Base-by-base conservation (phyloP, 2,797 vertebrate genomes). In the Erethizon dorsatum region DNA sequence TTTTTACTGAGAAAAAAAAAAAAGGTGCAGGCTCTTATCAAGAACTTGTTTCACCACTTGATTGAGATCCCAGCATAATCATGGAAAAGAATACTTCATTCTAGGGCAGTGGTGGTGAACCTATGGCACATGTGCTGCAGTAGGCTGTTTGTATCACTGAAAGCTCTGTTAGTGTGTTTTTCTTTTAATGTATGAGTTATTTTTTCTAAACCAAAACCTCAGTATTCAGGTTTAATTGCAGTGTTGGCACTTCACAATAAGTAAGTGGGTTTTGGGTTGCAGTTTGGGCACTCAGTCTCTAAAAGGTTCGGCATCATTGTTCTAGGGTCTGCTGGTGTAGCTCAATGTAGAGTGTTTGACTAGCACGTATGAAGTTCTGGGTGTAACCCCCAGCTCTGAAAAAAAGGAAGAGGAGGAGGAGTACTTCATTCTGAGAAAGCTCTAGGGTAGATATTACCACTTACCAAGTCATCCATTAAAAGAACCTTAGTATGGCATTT, bases 391-490 rank as follows among this genome's bases (percentile, higher is more conserved):
- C 52, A 71, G 61, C 28, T 56, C 28, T 71, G 61, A 31, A 47
- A 71, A 45, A 54, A 22, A 50, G 9, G 33, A 52, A 52, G 47
- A 52, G n/a, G n/a, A 47, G 50, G 50, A 33, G 8, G 54, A 83
- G 22, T 47, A 45, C 82, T 96, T 96, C 83, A 83, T 91, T 95
- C 80, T 95, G 84, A 90, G 71, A 89, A 93, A 67, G 90, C 90
- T 78, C 41, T 94, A 90, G 37, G 37, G 26, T 84, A 65, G 50
- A 12, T 91, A 54, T 84, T 88, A 73, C 54, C 20, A 61, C 37
- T 92, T 65, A 94, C 37, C 45, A 57, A 69, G 47, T 90, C 63
- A 59, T 71, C 75, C 79, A 80, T 83, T 89, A 73, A 83, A 92
- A 92, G 75, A 89, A 61, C 80, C 63, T 86, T 22, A 83, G 24